Base-by-base conservation (phyloP, 2,888 invertebrate genomes). In the Asteroscopus sphinx region DNA sequence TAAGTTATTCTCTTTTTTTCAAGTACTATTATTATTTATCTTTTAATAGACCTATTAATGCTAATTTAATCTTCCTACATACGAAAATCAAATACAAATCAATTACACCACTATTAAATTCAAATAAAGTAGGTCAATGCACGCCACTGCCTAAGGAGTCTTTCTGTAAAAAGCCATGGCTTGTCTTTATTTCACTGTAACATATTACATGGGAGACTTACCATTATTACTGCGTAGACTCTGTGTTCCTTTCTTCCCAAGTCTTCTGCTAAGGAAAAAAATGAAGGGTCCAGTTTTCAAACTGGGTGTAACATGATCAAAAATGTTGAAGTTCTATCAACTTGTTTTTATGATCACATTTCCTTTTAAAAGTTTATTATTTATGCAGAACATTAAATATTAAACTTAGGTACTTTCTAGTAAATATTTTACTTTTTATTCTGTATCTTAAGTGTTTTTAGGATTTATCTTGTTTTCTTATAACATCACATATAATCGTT, bases 231-330 rank as follows among this genome's bases (percentile, higher is more conserved):
- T 26, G 1, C 21, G 33, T 8, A 15, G 5, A 3, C 4, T 36
- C 39, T 12, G 21, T 32, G 15, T 32, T 16, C 35, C 2, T 11
- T 7, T 8, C 33, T 1, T 37, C 35, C 16, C 13, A 7, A 30
- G 16, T 63, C 66, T 61, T 73, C 48, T 9, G 59, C 74, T 74
- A 67, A 60, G 60, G 64, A 45, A 47, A 59, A 64, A 57, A 64
- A 63, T 46, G 26, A 37, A 32, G 49, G 45, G 21, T 41, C 83
- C 82, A 86, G 88, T 77, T 71, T 63, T 88, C 72, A 87, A 77
- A 83, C 88, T 83, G 78, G 76, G 16, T 65, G 36, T 37, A 68
- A 80, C 70, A 75, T 60, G 79, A 85, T 77, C 83, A 81, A 76
- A 82, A 79, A 72, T 67, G 44, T 16, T 32, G 46, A 65, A 77